Evolutionary conservation across 2,113 vertebrate genomes (phyloP), one percentile per base, ranked within the genome.

Genomic region (human (Homo sapiens)): DNA sequence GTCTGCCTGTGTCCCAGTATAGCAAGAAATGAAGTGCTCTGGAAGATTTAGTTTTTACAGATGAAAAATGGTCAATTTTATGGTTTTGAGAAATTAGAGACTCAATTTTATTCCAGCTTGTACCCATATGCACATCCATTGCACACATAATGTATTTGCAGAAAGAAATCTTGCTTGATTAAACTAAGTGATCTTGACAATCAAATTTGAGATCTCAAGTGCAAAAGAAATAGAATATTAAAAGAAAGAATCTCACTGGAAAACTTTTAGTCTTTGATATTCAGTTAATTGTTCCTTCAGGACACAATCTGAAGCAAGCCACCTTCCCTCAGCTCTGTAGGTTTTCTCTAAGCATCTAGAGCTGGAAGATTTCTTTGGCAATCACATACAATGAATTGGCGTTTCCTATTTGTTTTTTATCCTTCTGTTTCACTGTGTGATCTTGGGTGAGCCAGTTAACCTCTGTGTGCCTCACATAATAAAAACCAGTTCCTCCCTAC

Each of bases 141-240:
- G 50, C 22, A 75, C 23, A 55, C 40, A 20, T 64, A 75, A 22
- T 40, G 14, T 86, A 87, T 96, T 93, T 97, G 22, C 8, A 93
- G 64, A 78, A 66, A 66, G 87, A 97, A 96, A 73, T 75, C 43
- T 90, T 93, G 70, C 88, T 88, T 96, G 89, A 97, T 97, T 93
- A 96, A 92, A 75, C 86, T 78, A 97, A 95, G 48, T 96, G 61
- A 96, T 80, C 82, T 97, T 82, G 50, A 97, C 97, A 96, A 97
- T 95, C 78, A 91, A 96, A 90, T 88, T 45, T 35, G 59, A 95
- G 64, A 61, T 92, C 80, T 97, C 64, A 55, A 92, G 61, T 89
- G 97, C 72, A 79, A 94, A 96, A 93, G 68, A 76, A 94, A 95
- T 72, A 83, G 79, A 59, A 45, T 3, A 45, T 43, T 45, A 76